Conservation (phyloP, 2,113 vertebrate species). For the Caloenas nicobarica region DNA sequence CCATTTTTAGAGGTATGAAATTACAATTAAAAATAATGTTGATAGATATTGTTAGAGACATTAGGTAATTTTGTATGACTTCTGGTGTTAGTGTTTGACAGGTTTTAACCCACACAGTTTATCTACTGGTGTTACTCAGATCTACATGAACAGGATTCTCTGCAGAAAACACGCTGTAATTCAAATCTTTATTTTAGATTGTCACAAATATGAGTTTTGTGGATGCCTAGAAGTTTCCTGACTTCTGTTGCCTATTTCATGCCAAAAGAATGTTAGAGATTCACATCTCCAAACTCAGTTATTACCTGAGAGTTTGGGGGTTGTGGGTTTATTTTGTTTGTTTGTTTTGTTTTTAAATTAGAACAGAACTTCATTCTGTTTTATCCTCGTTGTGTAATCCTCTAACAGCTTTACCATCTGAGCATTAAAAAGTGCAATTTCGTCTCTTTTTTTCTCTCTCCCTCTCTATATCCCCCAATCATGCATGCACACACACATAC, state of each 20-base stretch:
- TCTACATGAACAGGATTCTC: background rate
- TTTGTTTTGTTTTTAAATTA: background rate
- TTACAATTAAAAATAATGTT: background rate
- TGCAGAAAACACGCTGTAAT: background rate
- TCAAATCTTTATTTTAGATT: background rate
- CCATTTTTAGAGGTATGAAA: rapidly evolving
- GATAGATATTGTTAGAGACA: background rate
- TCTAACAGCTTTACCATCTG: background rate
- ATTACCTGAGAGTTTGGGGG: background rate
- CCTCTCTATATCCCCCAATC: background rate
- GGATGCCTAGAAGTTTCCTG: background rate
- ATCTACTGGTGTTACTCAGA: background rate
- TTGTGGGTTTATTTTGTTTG: too few species aligned
- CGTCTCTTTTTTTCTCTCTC: background rate
- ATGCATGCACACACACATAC: background rate
- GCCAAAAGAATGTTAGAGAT: background rate
- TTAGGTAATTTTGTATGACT: background rate
- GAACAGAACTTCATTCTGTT: background rate
- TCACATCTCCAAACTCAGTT: background rate
- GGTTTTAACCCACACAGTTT: background rate
- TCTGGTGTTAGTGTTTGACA: background rate
- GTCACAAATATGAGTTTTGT: background rate
- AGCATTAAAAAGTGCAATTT: background rate
- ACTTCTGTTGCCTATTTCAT: background rate
- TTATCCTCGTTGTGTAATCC: background rate